These are phyloP conservation scores for Cabera pusaria DNA, from an alignment of 2,888 invertebrate species.

Conservation along the genomic window DNA sequence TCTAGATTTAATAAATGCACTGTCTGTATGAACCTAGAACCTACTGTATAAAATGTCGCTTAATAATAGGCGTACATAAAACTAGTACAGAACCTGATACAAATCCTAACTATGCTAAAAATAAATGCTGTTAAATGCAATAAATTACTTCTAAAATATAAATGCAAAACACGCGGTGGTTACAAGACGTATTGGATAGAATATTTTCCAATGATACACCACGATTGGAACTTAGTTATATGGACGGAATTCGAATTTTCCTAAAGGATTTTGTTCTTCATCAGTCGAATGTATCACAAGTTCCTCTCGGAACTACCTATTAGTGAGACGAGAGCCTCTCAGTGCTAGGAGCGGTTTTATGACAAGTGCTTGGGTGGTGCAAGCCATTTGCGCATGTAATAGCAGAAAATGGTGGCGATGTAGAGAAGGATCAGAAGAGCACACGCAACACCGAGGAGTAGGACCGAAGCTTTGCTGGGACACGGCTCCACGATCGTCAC, in stretches of 20 bases:
- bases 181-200: slow-evolving; percentile 50
- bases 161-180: slow-evolving; percentile 77
- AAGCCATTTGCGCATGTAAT: slow-evolving; percentile 96
- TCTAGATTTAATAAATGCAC: slow-evolving; percentile 43
- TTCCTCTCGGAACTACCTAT: slow-evolving; percentile 40
- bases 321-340: slow-evolving; percentile 23
- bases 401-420: slow-evolving; percentile 95
- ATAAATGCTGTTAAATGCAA: slow-evolving; percentile 77
- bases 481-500: slow-evolving; percentile 96
- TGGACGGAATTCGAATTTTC: slow-evolving; percentile 46
- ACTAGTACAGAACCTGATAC: slow-evolving; percentile 11
- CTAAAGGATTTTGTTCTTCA: slow-evolving; percentile 48
- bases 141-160: slow-evolving; percentile 66
- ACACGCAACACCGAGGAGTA: slow-evolving; percentile 95
- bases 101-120: slow-evolving; percentile 36
- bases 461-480: slow-evolving; percentile 95
- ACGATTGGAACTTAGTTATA: slow-evolving; percentile 47
- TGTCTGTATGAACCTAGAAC: slow-evolving; percentile 19
- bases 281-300: slow-evolving; percentile 77
- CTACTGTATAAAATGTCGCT: slow-evolving; percentile 12
- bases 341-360: too few relatives aligned
- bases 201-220: slow-evolving; percentile 47
- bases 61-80: slow-evolving; percentile 13
- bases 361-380: slow-evolving; percentile 91
- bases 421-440: slow-evolving; percentile 94